Percentiles rank a stretch among this genome's conserved stretches.
phyloP scores from a whole-genome alignment of 2,797 vertebrate genomes.

The Malacoraja senta region DNA sequence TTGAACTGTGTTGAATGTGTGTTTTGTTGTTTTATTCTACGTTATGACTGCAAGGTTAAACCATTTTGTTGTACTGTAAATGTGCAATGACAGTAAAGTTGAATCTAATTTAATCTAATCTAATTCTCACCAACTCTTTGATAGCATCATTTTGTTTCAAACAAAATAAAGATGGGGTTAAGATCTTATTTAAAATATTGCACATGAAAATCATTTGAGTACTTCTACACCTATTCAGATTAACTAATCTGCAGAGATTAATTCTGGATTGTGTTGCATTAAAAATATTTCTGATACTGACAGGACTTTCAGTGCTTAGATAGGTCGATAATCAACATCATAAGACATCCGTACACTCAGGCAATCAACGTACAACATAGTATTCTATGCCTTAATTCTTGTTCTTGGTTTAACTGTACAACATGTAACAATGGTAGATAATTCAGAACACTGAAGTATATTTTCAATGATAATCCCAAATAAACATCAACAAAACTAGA shows the following conservation, averaged over 20 bases:
- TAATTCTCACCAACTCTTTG: not conserved
- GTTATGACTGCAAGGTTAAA: no score
- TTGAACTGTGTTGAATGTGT: no score
- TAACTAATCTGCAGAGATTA: not conserved
- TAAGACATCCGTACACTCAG: not conserved
- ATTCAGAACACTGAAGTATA: not conserved
- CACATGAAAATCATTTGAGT: not conserved
- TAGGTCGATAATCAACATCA: not conserved
- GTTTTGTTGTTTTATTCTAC: no score
- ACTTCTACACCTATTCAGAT: not conserved
- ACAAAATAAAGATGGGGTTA: not conserved
- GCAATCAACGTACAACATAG: not conserved
- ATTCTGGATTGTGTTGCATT: not conserved
- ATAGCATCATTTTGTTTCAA: not conserved
- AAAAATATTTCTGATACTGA: not conserved
- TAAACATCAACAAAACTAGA: not conserved
- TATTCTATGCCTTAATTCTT: not conserved
- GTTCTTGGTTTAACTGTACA: not conserved
- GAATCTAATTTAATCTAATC: no score
- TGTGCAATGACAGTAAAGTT: no score
- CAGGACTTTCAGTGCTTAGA: not conserved
- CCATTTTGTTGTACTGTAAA: no score
- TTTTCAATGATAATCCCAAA: not conserved
- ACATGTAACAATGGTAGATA: not conserved
- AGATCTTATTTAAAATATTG: not conserved